Evolutionary conservation across 1,140 invertebrate genomes (phyloP).

Genomic region (Nomia melanderi): DNA sequence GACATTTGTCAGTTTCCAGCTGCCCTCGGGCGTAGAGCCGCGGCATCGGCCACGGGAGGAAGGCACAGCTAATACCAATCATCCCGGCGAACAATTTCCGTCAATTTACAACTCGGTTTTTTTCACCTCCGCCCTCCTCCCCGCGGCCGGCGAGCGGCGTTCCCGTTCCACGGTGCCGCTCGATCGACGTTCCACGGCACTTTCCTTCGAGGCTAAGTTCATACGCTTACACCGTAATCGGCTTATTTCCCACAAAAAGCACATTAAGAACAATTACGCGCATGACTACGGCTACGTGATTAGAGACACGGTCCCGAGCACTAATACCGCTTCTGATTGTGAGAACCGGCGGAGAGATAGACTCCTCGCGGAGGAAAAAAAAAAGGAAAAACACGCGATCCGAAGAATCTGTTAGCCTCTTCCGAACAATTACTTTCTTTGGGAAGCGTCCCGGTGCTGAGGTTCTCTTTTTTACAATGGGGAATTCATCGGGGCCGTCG

Average conservation of each 20-base stretch:
- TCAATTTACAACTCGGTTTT: conserved; percentile 47
- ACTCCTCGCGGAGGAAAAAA: neutral
- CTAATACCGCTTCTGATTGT: conserved; percentile 56
- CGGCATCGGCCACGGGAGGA: conserved; percentile 27
- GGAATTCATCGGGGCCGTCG: neutral
- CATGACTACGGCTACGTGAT: conserved; percentile 58
- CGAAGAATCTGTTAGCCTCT: neutral
- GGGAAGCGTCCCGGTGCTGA: neutral
- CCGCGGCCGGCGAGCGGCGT: neutral
- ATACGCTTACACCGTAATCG: conserved; percentile 55
- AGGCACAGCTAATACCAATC: conserved; percentile 39
- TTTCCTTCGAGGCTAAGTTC: conserved; percentile 49
- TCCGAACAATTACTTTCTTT: neutral
- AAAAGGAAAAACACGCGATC: neutral
- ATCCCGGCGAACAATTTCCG: conserved; percentile 53
- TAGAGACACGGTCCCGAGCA: conserved; percentile 53
- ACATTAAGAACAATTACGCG: conserved; percentile 53
- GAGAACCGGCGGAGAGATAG: conserved; percentile 24
- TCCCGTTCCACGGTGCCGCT: conserved; percentile 13
- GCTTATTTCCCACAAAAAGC: conserved; percentile 57
- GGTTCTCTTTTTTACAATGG: conserved; percentile 37
- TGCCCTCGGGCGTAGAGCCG: neutral
- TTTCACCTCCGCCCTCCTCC: neutral
- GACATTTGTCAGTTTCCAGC: conserved; percentile 32
- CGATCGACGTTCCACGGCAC: conserved; percentile 25